These are phyloP conservation scores for Cyclopterus lumpus DNA, from an alignment of 2,797 vertebrate species.

Conservation along the genomic window DNA sequence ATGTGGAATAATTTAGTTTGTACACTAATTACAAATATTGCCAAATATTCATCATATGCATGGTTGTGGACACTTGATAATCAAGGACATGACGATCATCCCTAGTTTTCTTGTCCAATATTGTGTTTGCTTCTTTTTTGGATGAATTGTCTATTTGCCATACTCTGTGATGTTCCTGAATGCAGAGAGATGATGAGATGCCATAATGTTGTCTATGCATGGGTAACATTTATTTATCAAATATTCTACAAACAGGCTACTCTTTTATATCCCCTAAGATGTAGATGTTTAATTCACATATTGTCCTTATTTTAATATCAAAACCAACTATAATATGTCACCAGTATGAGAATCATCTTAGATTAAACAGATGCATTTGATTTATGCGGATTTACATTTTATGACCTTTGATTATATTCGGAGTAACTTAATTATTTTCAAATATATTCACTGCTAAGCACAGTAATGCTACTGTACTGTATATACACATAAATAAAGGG, in stretches of 20 bases:
- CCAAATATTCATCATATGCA: constrained; percentile 77
- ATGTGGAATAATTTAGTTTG: constrained; percentile 47
- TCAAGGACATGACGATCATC: constrained; percentile 39
- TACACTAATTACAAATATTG: constrained; percentile 51
- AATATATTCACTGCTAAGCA: constrained; percentile 42
- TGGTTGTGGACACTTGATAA: constrained; percentile 59
- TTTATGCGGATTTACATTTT: constrained; percentile 25
- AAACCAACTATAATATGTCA: constrained; percentile 18
- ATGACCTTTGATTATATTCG: constrained; percentile 9
- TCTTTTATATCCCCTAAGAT: constrained; percentile 60
- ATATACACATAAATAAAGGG: constrained; percentile 27
- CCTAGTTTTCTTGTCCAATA: constrained; percentile 33
- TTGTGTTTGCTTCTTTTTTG: constrained; percentile 51
- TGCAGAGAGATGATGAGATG: constrained; percentile 51
- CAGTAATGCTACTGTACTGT: constrained; percentile 44
- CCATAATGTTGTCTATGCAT: constrained; percentile 79
- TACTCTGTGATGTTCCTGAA: constrained; percentile 49
- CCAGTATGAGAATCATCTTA: constrained; percentile 16
- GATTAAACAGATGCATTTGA: constrained; percentile 15
- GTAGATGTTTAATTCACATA: constrained; percentile 40
- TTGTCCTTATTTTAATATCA: constrained; percentile 36
- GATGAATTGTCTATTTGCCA: constrained; percentile 39
- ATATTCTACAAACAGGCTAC: constrained; percentile 72
- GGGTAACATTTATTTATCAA: constrained; percentile 70
- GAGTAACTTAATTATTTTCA: constrained; percentile 24